Base-by-base conservation (phyloP, 2,113 vertebrate species). In the Oreotrochilus melanogaster region DNA sequence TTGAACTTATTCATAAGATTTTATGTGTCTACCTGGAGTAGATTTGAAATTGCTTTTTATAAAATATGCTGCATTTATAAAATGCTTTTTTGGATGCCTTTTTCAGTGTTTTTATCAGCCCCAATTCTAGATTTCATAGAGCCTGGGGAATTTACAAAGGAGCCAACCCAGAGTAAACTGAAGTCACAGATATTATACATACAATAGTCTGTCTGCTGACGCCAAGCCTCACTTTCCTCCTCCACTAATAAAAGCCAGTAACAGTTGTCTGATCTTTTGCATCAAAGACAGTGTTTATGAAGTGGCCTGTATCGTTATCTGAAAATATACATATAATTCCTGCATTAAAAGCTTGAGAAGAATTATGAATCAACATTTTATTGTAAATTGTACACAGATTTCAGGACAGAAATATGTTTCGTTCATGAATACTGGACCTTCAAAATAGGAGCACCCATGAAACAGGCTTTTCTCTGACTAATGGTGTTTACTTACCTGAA, bases 1-100 rank as follows among this genome's bases (percentile, higher is more conserved):
- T 98, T 97, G 98, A 98, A 97, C 97, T 97, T 97, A 91, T 97
- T 95, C 90, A 92, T 97, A 95, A 96, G 95, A 78, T 97, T 98
- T 98, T 97, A 96, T 97, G 84, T 94, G 96, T 96, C 97, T 97
- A 97, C 97, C 97, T 97, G 89, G 93, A 97, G 58, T 69, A 96
- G 87, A 96, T 93, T 78, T 88, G 83, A 95, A 97, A 96, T 97
- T 94, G 80, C 93, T 88, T 93, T 95, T 88, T 96, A 92, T 96
- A 96, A 98, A 97, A 96, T 90, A 92, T 89, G 79, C 74, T 84
- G 79, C 88, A 95, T 97, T 97, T 98, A 97, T 97, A 96, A 97
- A 97, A 97, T 96, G 76, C 35, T 91, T 92, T 96, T 95, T 89
- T 95, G 89, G 92, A 96, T 97, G 95, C 80, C 75, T 95, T 96